phyloP scores from a whole-genome alignment of 2,888 invertebrate species.

The Thymelicus lineola region DNA sequence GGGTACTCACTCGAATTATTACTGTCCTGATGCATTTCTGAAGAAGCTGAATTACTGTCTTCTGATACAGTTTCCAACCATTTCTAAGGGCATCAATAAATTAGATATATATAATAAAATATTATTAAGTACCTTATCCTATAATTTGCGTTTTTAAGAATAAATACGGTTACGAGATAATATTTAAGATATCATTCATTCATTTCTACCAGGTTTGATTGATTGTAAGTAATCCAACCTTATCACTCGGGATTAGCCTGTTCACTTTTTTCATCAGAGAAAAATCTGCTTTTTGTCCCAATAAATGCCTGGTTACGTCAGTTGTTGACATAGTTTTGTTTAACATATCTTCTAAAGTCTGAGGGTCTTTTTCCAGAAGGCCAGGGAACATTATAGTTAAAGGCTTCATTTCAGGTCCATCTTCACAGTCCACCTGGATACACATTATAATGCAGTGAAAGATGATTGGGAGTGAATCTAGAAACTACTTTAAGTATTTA shows the following conservation, averaged over 20 bases:
- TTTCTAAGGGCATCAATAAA: slow-evolving; percentile 55
- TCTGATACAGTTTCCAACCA: slow-evolving; percentile 72
- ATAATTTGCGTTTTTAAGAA: no score
- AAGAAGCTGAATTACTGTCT: slow-evolving; percentile 56
- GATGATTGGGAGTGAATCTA: no score
- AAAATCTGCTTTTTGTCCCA: slow-evolving; percentile 75
- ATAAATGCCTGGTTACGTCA: slow-evolving; percentile 73
- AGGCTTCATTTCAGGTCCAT: slow-evolving; percentile 67
- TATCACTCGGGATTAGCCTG: slow-evolving; percentile 68
- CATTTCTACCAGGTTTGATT: no score
- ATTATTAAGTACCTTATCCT: no score
- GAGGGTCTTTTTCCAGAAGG: slow-evolving; percentile 67
- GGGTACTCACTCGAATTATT: slow-evolving; percentile 11
- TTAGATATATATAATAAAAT: no score
- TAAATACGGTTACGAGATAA: no score
- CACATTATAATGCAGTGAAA: no score
- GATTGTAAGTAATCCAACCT: slow-evolving; percentile 57
- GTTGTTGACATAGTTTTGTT: slow-evolving; percentile 74
- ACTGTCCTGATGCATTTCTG: slow-evolving; percentile 7
- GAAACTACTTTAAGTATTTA: no score
- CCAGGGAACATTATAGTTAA: slow-evolving; percentile 74
- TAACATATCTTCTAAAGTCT: slow-evolving; percentile 67
- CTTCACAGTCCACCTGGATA: slow-evolving; percentile 67
- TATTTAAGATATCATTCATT: no score
- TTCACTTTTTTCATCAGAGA: slow-evolving; percentile 74